Conservation (phyloP, 2,888 invertebrate species). For the Rhogogaster chlorosoma region DNA sequence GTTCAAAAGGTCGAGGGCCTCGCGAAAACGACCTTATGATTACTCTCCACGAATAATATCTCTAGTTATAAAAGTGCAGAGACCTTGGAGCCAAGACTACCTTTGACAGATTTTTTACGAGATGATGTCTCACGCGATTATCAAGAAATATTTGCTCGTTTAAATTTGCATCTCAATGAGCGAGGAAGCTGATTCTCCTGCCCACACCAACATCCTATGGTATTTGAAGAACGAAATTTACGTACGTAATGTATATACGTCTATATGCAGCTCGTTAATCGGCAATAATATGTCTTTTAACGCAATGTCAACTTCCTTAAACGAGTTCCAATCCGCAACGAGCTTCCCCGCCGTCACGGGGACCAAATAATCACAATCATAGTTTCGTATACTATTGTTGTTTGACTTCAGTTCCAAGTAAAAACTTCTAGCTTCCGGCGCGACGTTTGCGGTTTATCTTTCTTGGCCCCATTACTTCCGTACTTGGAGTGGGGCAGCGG, state of each 20-base stretch:
- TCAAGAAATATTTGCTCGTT: slow-evolving; percentile 51
- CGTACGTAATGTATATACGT: not conserved
- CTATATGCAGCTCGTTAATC: slow-evolving; percentile 33
- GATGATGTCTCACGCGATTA: slow-evolving; percentile 50
- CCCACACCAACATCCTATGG: slow-evolving; percentile 21
- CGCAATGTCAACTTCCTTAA: slow-evolving; percentile 49
- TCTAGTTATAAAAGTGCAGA: not conserved
- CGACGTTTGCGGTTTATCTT: slow-evolving; percentile 70
- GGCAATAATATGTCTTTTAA: slow-evolving; percentile 29
- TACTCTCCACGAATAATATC: not conserved
- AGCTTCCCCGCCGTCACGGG: not conserved
- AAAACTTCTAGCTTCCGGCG: slow-evolving; percentile 66
- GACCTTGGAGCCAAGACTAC: slow-evolving; percentile 52
- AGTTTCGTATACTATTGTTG: slow-evolving; percentile 46
- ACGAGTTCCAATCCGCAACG: slow-evolving; percentile 6
- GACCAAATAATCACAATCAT: slow-evolving; percentile 35
- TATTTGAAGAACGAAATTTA: slow-evolving; percentile 25
- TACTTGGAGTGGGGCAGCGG: slow-evolving; percentile 56
- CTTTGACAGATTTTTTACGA: slow-evolving; percentile 54
- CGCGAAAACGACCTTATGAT: slow-evolving; percentile 1
- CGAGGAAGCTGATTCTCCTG: slow-evolving; percentile 37
- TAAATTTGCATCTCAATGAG: slow-evolving; percentile 58
- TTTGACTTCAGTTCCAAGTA: slow-evolving; percentile 51
- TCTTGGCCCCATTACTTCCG: slow-evolving; percentile 70
- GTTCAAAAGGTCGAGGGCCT: slow-evolving; percentile 19